A percentile compares a stretch with the other conserved stretches of the same genome.
Evolutionary conservation across 2,888 invertebrate genomes (phyloP).

Genomic region (Stegana nigrithorax): DNA sequence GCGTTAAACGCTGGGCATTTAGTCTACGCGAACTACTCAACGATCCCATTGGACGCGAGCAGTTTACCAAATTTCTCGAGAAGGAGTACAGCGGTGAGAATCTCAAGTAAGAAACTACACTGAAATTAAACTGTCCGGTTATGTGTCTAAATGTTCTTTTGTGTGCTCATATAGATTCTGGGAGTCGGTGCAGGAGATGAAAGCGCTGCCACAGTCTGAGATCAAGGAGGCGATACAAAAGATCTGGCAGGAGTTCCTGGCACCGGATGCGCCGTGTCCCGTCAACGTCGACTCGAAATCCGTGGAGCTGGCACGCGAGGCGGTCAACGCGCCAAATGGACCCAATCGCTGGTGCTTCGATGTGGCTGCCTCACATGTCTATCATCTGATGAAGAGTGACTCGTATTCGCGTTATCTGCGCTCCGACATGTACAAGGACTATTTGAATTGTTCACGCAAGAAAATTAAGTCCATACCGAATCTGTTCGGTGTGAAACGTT

Average conservation of each 20-base stretch:
- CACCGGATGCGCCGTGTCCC: conserved; percentile 93
- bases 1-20: conserved; percentile 98
- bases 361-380: conserved; percentile 98
- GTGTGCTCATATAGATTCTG: conserved; percentile 79
- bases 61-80: conserved; percentile 94
- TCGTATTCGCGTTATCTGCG: conserved; percentile 97
- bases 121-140: neutral
- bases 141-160: neutral
- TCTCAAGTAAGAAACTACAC: conserved; percentile 80
- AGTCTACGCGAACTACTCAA: conserved; percentile 92
- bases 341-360: conserved; percentile 96
- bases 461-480: conserved; percentile 79
- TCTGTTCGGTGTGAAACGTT: conserved; percentile 69
- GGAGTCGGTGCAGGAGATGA: conserved; percentile 93
- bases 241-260: conserved; percentile 94
- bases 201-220: conserved; percentile 86
- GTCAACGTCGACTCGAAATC: conserved; percentile 97
- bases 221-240: conserved; percentile 85
- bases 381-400: conserved; percentile 99
- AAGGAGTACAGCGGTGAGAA: conserved; percentile 99
- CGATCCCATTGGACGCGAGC: conserved; percentile 95
- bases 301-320: conserved; percentile 84
- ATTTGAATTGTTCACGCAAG: conserved; percentile 94
- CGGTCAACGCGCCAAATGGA: conserved; percentile 74
- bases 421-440: conserved; percentile 99